Evolutionary conservation across 2,888 invertebrate species (phyloP), one percentile per base, ranked within the genome.

Genomic region (Rosalia funebris): DNA sequence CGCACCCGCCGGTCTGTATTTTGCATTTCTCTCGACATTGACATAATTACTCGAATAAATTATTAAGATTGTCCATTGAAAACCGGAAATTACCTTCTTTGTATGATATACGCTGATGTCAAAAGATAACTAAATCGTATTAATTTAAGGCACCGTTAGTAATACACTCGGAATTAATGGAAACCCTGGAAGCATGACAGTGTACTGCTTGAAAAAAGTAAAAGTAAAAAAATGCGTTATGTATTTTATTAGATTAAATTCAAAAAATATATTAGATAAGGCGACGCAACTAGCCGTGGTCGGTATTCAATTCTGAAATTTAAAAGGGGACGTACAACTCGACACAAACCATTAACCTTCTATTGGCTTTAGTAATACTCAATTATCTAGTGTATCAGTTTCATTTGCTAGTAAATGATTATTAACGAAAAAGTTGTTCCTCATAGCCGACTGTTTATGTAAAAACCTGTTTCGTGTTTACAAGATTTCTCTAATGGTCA

Each of bases 401-500:
- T 25, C 50, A 31, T 14, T 25, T n/a, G 39, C 37, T 32, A 25
- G 15, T 46, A 46, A 46, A 46, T 42, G 25, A 42, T 31, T 16
- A 53, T 53, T 17, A 32, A 25, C 25, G 39, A 50, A 50, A 50
- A 50, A 48, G 50, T 20, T 12, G 37, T 31, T 11, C 15, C 42
- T 32, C 15, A 15, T 42, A 42, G 41, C 25, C 9, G 60, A 41
- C 34, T 55, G 57, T 60, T 62, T 57, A 60, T 62, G 60, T 60
- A 62, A 60, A 62, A 65, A 62, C 62, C 60, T 14, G 65, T 62
- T 60, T 44, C 50, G 44, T 48, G 55, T 59, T 52, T 56, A 64
- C 32, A 58, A 65, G 60, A 65, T 62, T 65, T 65, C 62, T 65
- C 62, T 62, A 58, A 57, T 56, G 57, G 62, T 44, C 62, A 60